Conservation (phyloP, 2,113 vertebrate genomes). For the Trichechus manatus region DNA sequence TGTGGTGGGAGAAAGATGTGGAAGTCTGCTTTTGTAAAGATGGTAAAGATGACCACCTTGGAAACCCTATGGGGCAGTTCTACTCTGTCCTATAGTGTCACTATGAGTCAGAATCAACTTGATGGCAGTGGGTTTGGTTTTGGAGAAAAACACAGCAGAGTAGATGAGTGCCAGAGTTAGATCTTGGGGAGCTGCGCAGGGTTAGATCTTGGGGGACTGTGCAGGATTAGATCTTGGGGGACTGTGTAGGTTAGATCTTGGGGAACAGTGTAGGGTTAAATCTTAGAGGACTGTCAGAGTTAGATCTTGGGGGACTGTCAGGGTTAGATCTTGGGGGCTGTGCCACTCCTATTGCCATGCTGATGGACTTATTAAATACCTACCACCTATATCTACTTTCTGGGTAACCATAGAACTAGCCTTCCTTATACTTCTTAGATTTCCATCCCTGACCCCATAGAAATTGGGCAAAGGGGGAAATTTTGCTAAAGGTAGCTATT, state of each 20-base stretch:
- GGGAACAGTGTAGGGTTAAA: not conserved
- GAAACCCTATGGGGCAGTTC: too few species aligned
- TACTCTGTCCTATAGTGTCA: too few species aligned
- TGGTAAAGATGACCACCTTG: too few species aligned
- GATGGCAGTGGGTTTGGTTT: too few species aligned
- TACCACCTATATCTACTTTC: not conserved
- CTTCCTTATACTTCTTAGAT: not conserved
- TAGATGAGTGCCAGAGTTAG: not conserved
- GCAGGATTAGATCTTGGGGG: not conserved
- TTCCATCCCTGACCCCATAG: not conserved
- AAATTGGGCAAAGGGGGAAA: not conserved
- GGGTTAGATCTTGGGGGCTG: not conserved
- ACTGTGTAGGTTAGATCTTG: not conserved
- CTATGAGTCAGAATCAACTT: too few species aligned
- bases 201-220: not conserved
- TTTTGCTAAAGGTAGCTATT: not conserved
- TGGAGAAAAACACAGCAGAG: not conserved
- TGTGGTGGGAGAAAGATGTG: too few species aligned
- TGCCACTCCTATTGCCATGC: not conserved
- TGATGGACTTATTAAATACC: not conserved
- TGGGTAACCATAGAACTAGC: not conserved
- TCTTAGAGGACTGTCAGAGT: not conserved
- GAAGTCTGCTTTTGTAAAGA: too few species aligned
- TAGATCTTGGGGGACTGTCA: not conserved
- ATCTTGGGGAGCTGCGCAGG: not conserved